A percentile compares a stretch with the other conserved stretches of the same genome.
Conservation (phyloP, 2,113 vertebrate genomes). For the Oceanodroma tethys region DNA sequence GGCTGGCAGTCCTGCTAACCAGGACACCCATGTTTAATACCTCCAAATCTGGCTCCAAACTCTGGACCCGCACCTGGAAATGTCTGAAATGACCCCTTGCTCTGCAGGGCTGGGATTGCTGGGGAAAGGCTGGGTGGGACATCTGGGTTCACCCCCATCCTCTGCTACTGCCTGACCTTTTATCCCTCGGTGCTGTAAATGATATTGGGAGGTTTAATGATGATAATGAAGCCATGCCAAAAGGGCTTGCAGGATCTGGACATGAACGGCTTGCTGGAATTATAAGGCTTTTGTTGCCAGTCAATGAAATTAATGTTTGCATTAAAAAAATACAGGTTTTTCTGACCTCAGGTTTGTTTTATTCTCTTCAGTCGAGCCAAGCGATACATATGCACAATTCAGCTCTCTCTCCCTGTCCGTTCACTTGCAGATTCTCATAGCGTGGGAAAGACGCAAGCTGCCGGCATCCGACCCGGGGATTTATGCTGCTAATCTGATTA, state of each 20-base stretch:
- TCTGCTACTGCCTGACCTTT: background rate
- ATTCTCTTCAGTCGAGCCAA: background rate
- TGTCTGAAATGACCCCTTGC: fast-evolving
- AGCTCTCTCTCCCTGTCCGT: conserved; percentile 21
- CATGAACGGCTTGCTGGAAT: background rate
- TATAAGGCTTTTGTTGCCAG: background rate
- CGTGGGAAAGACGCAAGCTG: background rate
- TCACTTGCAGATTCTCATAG: conserved; percentile 58
- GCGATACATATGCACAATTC: background rate
- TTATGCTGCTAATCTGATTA: conserved; percentile 57
- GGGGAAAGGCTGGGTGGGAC: background rate
- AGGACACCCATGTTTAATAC: background rate
- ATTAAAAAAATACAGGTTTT: background rate
- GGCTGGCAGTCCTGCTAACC: background rate
- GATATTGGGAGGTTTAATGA: background rate
- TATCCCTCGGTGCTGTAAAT: background rate
- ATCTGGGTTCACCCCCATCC: background rate
- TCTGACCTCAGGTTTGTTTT: background rate
- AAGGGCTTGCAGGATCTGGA: background rate
- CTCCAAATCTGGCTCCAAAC: background rate
- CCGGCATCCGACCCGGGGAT: background rate
- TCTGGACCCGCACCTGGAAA: background rate
- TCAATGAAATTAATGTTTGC: background rate
- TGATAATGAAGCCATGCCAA: background rate
- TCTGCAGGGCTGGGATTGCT: background rate